Percentiles rank a stretch among this genome's conserved stretches.
Conservation (phyloP, 2,113 vertebrate species). For the Alligator sinensis region DNA sequence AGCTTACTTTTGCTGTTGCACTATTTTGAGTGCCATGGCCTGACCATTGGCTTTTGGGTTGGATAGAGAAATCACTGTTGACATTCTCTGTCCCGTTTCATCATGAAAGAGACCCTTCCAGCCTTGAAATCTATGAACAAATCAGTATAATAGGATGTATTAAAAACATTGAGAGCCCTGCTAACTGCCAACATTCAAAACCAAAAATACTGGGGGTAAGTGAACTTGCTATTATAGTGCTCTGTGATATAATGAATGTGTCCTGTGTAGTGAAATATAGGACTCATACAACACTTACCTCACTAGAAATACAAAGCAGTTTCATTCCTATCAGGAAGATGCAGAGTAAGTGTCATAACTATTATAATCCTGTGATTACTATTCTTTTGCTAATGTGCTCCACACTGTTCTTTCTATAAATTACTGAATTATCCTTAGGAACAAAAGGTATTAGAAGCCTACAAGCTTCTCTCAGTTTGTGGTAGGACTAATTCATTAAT, state of each 20-base stretch:
- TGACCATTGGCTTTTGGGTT: not conserved
- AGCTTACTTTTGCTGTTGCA: accelerated
- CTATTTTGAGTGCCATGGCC: not conserved
- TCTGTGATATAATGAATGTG: not conserved
- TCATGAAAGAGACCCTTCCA: not conserved
- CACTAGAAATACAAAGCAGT: not conserved
- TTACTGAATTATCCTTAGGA: conserved; percentile 79
- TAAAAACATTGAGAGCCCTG: not conserved
- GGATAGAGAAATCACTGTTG: not conserved
- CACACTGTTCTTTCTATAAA: conserved; percentile 75
- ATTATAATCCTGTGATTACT: not conserved
- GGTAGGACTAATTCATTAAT: conserved; percentile 87
- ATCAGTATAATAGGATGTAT: not conserved
- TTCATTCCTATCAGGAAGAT: not conserved
- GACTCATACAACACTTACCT: accelerated
- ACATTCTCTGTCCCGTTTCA: not conserved
- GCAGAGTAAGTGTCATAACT: conserved; percentile 11
- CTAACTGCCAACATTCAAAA: not conserved
- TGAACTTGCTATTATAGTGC: not conserved
- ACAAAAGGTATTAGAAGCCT: conserved; percentile 82
- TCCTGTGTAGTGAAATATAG: not conserved
- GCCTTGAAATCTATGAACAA: not conserved
- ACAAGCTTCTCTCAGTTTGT: conserved; percentile 81
- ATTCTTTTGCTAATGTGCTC: conserved; percentile 60
- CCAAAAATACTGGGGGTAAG: accelerated